Percentiles rank a stretch among this genome's conserved stretches.
These are phyloP conservation scores for Hartigia nigra DNA, from an alignment of 2,888 invertebrate species.

Conservation along the genomic window DNA sequence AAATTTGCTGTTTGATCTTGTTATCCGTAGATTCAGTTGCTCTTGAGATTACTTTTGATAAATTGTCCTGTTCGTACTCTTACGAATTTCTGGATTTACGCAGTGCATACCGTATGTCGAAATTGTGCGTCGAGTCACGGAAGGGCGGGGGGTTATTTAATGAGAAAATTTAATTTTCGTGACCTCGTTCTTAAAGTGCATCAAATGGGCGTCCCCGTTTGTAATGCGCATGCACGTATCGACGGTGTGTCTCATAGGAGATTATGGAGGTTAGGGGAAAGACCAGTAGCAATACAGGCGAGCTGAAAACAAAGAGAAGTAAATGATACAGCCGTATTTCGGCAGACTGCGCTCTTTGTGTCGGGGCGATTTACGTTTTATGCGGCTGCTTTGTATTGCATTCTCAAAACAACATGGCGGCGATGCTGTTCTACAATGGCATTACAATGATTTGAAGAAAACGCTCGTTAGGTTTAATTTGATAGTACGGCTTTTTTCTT, in stretches of 20 bases:
- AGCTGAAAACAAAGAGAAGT: neutral
- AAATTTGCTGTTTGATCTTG: neutral
- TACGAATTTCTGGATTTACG: neutral
- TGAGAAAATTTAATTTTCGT: constrained; percentile 64
- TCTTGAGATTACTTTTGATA: neutral
- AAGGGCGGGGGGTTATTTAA: constrained; percentile 34
- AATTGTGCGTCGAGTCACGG: neutral
- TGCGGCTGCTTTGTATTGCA: neutral
- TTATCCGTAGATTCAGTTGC: neutral
- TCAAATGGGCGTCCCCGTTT: constrained; percentile 56
- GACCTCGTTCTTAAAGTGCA: constrained; percentile 61
- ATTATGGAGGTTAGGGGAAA: neutral
- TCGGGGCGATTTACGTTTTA: neutral
- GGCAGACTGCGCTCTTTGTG: constrained; percentile 1
- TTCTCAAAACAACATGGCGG: neutral
- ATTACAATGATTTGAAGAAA: neutral
- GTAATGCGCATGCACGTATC: constrained; percentile 48
- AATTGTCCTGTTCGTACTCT: neutral
- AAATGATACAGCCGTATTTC: neutral
- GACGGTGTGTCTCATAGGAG: neutral
- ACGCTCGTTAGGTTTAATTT: neutral
- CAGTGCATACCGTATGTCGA: neutral
- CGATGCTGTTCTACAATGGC: neutral
- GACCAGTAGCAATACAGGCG: neutral
- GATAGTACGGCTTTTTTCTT: neutral